Base-by-base conservation (phyloP, 1,140 invertebrate species). In the Hesperophylax magnus region DNA sequence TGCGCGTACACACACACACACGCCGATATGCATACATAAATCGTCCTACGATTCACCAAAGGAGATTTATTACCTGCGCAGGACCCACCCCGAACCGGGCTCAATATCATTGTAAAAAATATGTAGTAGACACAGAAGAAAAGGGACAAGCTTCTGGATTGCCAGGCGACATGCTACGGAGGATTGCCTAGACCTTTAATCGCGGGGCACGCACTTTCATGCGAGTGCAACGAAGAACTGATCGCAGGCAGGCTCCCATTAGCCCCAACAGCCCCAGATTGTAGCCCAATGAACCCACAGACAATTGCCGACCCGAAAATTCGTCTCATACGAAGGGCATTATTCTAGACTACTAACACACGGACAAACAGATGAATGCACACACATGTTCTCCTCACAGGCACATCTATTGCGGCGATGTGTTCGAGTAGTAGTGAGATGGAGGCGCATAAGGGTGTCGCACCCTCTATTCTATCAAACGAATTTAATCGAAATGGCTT, bases 251-350 rank as follows among this genome's bases (percentile, higher is more conserved):
- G 72, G 61, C 34, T 61, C 11, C 72, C 72, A 76, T 76, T 61
- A 76, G 72, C 56, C 56, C 72, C 72, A 27, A 76, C 72, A 56
- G 72, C 56, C 56, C 72, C 72, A 76, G 54, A 76, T 76, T 76
- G 72, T 76, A 76, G 81, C 81, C 81, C 81, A 77, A 82, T 82
- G 81, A 82, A 82, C 81, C 78, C 77, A 53, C 81, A 72, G 81
- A 82, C 81, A 80, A 82, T 80, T 74, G 47, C 74, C 81, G 71
- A 82, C 77, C 81, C 69, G 58, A 81, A 82, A 82, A 74, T 82
- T 82, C 78, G 78, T 79, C 81, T 77, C 81, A 47, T 71, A 34
- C 80, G 80, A 80, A 80, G 79, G 79, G 74, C 79, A 80, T 78
- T 81, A 77, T 76, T 81, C 61, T 31, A 72, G 69, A 80, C 60